Evolutionary conservation across 1,140 invertebrate species (phyloP).

Genomic region (Nasonia longicornis): DNA sequence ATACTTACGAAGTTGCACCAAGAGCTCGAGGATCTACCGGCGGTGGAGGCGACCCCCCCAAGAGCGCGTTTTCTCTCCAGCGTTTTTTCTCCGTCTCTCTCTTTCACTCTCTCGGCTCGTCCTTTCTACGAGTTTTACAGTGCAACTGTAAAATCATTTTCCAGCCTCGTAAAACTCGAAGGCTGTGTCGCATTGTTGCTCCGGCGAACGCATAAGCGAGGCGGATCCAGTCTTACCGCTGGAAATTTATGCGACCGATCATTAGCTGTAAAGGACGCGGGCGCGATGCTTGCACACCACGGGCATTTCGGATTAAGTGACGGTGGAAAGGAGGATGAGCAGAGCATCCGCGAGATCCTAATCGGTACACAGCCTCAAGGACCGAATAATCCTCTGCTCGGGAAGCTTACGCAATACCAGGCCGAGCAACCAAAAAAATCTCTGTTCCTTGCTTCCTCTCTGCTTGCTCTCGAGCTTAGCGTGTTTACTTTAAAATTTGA

Average conservation of each 20-base stretch:
- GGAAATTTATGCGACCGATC: constrained; percentile 51
- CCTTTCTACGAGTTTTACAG: constrained; percentile 44
- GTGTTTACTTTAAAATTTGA: constrained; percentile 15
- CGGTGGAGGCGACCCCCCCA: background rate
- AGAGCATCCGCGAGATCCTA: constrained; percentile 38
- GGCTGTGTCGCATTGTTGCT: background rate
- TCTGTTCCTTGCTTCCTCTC: background rate
- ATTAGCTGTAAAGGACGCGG: constrained; percentile 45
- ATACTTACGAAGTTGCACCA: constrained; percentile 30
- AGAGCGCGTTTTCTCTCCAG: background rate
- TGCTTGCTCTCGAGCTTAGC: background rate
- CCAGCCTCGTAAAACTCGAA: constrained; percentile 45
- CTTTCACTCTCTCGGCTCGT: background rate
- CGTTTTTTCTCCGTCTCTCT: background rate
- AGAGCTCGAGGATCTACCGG: background rate
- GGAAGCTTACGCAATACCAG: constrained; percentile 27
- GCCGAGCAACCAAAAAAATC: background rate
- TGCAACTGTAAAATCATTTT: constrained; percentile 54
- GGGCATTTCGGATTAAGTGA: constrained; percentile 35
- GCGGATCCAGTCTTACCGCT: background rate
- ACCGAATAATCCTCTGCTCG: constrained; percentile 11
- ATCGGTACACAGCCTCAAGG: constrained; percentile 18
- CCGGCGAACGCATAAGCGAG: background rate
- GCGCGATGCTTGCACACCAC: background rate
- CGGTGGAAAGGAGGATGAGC: constrained; percentile 19